Conservation (phyloP, 2,797 vertebrate genomes). For the Aplochiton taeniatus region DNA sequence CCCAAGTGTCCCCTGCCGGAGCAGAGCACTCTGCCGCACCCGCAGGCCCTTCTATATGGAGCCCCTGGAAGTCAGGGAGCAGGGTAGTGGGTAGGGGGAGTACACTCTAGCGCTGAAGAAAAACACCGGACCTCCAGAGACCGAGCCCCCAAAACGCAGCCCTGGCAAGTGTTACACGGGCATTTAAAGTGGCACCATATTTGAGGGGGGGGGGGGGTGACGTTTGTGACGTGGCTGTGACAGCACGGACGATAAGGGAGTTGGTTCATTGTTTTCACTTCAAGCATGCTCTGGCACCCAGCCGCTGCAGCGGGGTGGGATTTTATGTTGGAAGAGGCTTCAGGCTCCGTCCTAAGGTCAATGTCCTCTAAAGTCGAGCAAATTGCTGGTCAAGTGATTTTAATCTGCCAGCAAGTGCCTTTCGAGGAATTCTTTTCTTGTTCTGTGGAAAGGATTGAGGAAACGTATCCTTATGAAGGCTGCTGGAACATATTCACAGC, state of each 20-base stretch:
- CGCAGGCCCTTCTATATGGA: background rate
- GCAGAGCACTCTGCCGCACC: constrained; percentile 33
- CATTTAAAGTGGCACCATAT: too few relatives aligned
- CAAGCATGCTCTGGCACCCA: too few relatives aligned
- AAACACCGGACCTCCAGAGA: too few relatives aligned
- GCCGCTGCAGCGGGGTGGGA: too few relatives aligned
- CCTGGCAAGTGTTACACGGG: too few relatives aligned
- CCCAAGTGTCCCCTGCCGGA: constrained; percentile 45
- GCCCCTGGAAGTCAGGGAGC: too few relatives aligned
- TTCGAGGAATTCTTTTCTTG: constrained; percentile 49
- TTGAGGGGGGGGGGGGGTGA: too few relatives aligned
- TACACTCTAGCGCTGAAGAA: constrained; percentile 22
- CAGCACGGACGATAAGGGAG: too few relatives aligned
- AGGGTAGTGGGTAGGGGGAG: constrained; percentile 10
- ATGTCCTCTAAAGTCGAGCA: constrained; percentile 47
- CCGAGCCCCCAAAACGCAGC: too few relatives aligned
- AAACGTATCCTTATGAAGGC: constrained; percentile 44
- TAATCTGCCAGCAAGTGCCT: constrained; percentile 38
- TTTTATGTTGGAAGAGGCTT: constrained; percentile 8
- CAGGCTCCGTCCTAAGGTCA: constrained; percentile 33
- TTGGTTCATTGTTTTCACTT: too few relatives aligned
- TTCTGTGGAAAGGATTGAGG: constrained; percentile 49
- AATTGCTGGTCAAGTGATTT: constrained; percentile 53
- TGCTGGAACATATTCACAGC: constrained; percentile 44
- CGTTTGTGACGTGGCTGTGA: too few relatives aligned